phyloP scores from a whole-genome alignment of 2,113 vertebrate genomes.

The Shinisaurus crocodilurus region DNA sequence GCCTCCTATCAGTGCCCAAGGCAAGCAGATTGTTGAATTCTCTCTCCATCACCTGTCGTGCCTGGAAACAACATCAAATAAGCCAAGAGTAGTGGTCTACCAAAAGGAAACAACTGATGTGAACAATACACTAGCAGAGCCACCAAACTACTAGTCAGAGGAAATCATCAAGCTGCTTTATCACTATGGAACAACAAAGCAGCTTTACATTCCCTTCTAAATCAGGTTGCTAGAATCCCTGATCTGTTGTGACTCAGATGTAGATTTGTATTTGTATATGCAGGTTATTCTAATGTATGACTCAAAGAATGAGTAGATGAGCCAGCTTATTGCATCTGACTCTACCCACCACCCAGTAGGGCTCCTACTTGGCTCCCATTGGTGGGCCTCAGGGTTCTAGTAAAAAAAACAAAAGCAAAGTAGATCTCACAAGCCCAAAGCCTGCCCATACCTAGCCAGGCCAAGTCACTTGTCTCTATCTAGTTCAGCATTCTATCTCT shows the following conservation, averaged over 20 bases:
- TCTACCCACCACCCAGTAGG: background rate
- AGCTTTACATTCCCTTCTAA: too few species aligned
- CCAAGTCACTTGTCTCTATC: background rate
- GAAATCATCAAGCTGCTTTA: background rate
- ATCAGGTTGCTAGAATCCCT: too few species aligned
- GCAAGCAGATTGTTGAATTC: constrained; percentile 96
- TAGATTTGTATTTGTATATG: background rate
- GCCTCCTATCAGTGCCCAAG: constrained; percentile 90
- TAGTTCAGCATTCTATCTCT: background rate
- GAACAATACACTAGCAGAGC: background rate
- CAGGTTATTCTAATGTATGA: background rate
- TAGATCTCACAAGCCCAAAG: background rate
- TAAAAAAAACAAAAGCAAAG: background rate
- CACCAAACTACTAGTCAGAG: background rate
- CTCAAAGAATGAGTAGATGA: background rate
- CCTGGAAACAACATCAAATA: constrained; percentile 73
- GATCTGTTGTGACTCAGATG: background rate
- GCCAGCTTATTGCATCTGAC: background rate
- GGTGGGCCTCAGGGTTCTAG: background rate
- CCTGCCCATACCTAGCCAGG: background rate
- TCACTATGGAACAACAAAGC: too few species aligned
- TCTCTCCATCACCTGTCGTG: constrained; percentile 95
- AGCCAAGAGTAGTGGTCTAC: background rate
- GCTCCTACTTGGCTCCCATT: background rate
- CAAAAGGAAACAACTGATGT: background rate